Percentiles rank a stretch among this genome's conserved stretches.
These are phyloP conservation scores for Drosophila leonis DNA, from an alignment of 2,888 invertebrate species.

Conservation along the genomic window DNA sequence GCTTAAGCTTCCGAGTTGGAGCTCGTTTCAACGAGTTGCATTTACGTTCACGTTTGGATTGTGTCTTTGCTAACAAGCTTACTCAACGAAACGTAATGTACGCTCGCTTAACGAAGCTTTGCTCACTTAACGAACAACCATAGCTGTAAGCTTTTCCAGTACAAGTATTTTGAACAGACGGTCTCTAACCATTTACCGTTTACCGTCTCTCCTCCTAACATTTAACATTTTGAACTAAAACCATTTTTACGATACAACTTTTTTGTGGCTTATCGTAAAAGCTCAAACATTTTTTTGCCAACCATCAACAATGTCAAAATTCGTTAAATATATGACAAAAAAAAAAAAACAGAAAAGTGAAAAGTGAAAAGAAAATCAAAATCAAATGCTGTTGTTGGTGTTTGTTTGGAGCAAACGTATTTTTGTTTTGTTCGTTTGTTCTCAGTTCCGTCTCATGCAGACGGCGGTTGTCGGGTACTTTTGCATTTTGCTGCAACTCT, in stretches of 20 bases:
- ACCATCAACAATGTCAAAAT: constrained; percentile 45
- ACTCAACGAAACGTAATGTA: constrained; percentile 24
- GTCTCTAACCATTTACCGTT: constrained; percentile 40
- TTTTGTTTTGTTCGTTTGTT: constrained; percentile 34
- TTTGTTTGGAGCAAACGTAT: constrained; percentile 45
- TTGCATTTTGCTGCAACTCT: constrained; percentile 66
- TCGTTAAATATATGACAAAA: constrained; percentile 13
- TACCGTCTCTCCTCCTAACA: constrained; percentile 29
- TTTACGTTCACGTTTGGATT: constrained; percentile 21
- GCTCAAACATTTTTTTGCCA: constrained; percentile 52
- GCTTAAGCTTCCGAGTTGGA: constrained; percentile 37
- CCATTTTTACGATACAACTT: constrained; percentile 47
- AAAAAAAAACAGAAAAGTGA: constrained; percentile 3
- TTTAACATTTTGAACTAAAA: constrained; percentile 12
- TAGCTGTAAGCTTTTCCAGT: constrained; percentile 35
- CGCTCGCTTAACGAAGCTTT: constrained; percentile 35
- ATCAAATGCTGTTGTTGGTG: constrained; percentile 51
- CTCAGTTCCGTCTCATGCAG: neutral
- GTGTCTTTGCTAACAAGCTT: constrained; percentile 41
- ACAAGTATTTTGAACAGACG: constrained; percentile 51
- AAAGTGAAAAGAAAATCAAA: constrained; percentile 13
- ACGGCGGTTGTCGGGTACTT: constrained; percentile 36
- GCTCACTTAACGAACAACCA: constrained; percentile 25
- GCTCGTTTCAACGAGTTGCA: constrained; percentile 21
- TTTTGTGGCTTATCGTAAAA: constrained; percentile 70